Percentiles rank a stretch among this genome's conserved stretches.
Evolutionary conservation across 2,888 invertebrate species (phyloP).

Genomic region (Aspidiotus rigidus): DNA sequence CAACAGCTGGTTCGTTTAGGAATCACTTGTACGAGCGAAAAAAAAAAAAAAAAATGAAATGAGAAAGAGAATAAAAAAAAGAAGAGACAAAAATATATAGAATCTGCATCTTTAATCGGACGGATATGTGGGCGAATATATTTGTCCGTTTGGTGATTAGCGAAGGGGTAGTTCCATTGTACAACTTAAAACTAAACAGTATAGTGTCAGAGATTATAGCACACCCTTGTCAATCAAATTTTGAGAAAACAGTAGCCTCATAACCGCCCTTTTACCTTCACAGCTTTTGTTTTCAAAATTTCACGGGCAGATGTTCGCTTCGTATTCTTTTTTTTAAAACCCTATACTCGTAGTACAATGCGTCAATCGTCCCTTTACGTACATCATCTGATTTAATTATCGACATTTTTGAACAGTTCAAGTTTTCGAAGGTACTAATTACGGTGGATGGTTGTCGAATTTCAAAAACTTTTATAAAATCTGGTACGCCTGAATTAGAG

Average conservation of each 20-base stretch:
- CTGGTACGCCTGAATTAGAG: too few species aligned
- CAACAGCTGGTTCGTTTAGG: slow-evolving; percentile 2
- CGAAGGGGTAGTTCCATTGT: slow-evolving; percentile 29
- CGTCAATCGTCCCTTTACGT: slow-evolving; percentile 6
- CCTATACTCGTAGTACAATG: slow-evolving; percentile 5
- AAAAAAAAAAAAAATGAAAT: background rate
- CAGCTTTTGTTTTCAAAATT: slow-evolving; percentile 32
- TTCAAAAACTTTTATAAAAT: too few species aligned
- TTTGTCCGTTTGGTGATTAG: slow-evolving; percentile 20
- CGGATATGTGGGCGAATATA: slow-evolving; percentile 18
- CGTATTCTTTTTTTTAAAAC: background rate
- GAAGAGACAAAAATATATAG: background rate
- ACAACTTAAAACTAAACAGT: slow-evolving; percentile 28
- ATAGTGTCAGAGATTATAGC: slow-evolving; percentile 25
- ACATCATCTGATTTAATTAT: slow-evolving; percentile 26
- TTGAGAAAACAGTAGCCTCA: slow-evolving; percentile 28
- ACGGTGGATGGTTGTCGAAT: background rate
- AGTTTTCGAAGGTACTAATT: slow-evolving; percentile 4
- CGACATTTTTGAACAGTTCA: slow-evolving; percentile 13
- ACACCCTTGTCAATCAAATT: slow-evolving; percentile 34
- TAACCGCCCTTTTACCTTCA: slow-evolving; percentile 25
- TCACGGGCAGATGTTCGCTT: slow-evolving; percentile 32
- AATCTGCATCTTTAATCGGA: slow-evolving; percentile 9
- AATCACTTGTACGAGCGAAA: slow-evolving; percentile 12
- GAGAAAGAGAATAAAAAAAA: background rate